Evolutionary conservation across 2,888 invertebrate genomes (phyloP), one percentile per base, ranked within the genome.

Genomic region (Conops quadrifasciatus): DNA sequence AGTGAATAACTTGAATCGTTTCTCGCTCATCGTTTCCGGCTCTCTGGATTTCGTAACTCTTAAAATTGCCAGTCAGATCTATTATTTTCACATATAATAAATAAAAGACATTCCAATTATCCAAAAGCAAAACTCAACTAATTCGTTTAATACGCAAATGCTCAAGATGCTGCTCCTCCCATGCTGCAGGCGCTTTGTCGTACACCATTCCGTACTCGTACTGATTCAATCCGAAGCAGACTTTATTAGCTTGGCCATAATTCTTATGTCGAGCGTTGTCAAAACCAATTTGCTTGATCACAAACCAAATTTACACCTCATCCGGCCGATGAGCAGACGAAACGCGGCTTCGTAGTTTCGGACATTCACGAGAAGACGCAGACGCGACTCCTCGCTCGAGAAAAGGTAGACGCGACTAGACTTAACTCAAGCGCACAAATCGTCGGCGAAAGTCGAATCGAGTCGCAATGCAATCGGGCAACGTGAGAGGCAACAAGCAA

Each of bases 261-360:
- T n/a, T 71, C 71, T 47, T 71, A 43, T 53, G 26, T 26, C 24
- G 53, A 64, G 36, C 43, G 51, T 72, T 76, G 76, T 76, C 73
- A 76, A 72, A 74, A 74, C 72, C 72, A 76, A 75, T 76, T 76
- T 76, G 76, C 71, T 71, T 69, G 49, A 74, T 72, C 74, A 73
- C 74, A 74, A 74, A 72, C 73, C 71, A 76, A 75, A 67, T 75
- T 73, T 73, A 75, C 75, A 75, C 76, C 74, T 74, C 53, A 67
- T 62, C 60, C 59, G 43, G 19, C 63, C n/a, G 51, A 30, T 26
- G 21, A 2, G 53, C 53, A 4, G 49, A 11, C 53, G 24, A n/a
- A 21, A 53, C 53, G n/a, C 24, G 4, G 2, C 19, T 53, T n/a
- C 15, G 26, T 19, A 58, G 16, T 58, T 13, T 16, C 26, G 58